Base-by-base conservation (phyloP, 2,797 vertebrate genomes). In the Tragopan temminckii region DNA sequence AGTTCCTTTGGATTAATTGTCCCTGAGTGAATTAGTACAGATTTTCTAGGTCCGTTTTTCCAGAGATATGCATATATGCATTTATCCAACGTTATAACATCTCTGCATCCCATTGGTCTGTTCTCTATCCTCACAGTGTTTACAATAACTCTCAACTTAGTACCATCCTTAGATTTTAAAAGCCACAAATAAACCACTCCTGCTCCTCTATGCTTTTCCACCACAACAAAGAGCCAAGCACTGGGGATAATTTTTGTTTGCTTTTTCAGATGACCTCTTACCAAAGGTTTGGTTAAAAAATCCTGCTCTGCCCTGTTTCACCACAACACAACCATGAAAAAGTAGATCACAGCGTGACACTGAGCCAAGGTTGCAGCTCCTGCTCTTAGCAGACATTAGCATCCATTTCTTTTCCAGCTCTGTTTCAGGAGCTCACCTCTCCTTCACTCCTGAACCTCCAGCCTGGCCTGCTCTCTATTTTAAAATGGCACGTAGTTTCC, bases 401-500 rank as follows among this genome's bases (percentile, higher is more conserved):
- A 93, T 45, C 70, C 29, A 13, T 74, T 81, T 36, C 67, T 90
- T 55, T 55, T 0, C 0, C 55, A 58, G 48, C 8, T 75, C 50
- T 50, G 36, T 55, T 90, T 76, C 67, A 66, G 67, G 3, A 14
- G 52, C 70, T 93, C 77, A 92, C 66, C 81, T 95, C 70, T 91
- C 64, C 48, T 91, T 21, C 80, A 31, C 48, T 89, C 93, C 23
- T 84, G 89, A 95, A 95, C 50, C 35, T 88, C 76, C 62, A 89
- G 89, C n/a, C 80, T 76, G 45, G 91, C n/a, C 80, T 76, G 42
- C 38, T 84, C 76, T 75, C 50, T 53, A 9, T 88, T 89, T 92
- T 88, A 88, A 91, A 93, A 93, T 23, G 55, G 83, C 40, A 8
- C 88, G 82, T 59, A 64, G 77, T 81, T 96, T 97, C 93, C 94